A percentile compares a stretch with the other conserved stretches of the same genome.
These are phyloP conservation scores for Choristoneura rosaceana DNA, from an alignment of 2,888 invertebrate species.

Conservation along the genomic window DNA sequence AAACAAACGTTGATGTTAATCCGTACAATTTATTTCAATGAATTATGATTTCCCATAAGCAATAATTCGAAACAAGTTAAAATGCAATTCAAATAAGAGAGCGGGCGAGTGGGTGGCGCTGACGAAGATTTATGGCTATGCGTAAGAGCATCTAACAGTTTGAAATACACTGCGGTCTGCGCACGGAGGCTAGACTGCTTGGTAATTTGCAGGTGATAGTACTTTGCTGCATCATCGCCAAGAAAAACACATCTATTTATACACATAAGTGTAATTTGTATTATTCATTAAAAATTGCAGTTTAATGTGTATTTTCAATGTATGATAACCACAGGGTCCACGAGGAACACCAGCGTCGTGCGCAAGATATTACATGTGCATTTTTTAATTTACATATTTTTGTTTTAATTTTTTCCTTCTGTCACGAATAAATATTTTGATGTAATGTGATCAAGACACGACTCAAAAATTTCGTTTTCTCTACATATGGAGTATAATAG, in stretches of 20 bases:
- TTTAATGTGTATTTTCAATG: too few species aligned
- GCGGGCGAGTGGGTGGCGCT: constrained; percentile 34
- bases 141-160: constrained; percentile 27
- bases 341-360: too few species aligned
- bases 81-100: constrained; percentile 42
- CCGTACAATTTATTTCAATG: constrained; percentile 30
- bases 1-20: constrained; percentile 5
- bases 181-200: neutral
- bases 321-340: too few species aligned
- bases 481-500: neutral
- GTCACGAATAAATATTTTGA: too few species aligned
- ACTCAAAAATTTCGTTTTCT: neutral
- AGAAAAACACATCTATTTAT: too few species aligned
- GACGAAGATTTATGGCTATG: constrained; percentile 38
- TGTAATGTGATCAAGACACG: too few species aligned
- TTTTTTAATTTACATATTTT: too few species aligned
- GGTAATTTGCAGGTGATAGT: neutral
- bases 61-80: constrained; percentile 33
- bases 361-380: too few species aligned
- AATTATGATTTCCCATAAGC: constrained; percentile 37
- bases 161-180: neutral
- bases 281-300: too few species aligned
- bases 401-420: too few species aligned
- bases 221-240: too few species aligned
- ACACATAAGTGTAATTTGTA: too few species aligned